phyloP scores from a whole-genome alignment of 2,113 vertebrate genomes.

The Gallinago jamesoni region DNA sequence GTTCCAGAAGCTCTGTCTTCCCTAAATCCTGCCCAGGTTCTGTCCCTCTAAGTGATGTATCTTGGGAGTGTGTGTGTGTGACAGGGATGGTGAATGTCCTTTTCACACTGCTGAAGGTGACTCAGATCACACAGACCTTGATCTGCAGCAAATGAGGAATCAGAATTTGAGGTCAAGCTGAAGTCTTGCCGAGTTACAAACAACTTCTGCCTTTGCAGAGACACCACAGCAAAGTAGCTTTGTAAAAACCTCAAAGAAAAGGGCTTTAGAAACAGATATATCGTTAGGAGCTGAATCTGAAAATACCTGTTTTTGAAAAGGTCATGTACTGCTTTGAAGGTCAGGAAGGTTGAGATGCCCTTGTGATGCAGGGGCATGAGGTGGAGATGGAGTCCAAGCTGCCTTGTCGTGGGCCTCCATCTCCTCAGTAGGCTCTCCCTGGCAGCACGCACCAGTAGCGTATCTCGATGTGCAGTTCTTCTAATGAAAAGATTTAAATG shows the following conservation, averaged over 20 bases:
- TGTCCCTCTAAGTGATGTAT: neutral
- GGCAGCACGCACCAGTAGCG: fast-evolving
- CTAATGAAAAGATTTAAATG: neutral
- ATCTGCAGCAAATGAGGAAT: neutral
- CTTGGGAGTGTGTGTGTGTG: neutral
- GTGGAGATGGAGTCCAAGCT: neutral
- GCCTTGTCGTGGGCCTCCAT: neutral
- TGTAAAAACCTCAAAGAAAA: neutral
- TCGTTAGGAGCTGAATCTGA: neutral
- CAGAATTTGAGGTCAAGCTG: neutral
- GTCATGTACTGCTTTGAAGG: neutral
- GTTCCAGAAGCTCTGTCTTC: neutral
- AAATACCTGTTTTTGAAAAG: neutral
- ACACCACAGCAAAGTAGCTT: neutral
- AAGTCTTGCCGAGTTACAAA: neutral
- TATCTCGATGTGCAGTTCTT: neutral
- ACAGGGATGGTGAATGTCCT: neutral
- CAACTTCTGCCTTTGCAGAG: neutral
- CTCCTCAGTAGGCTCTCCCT: neutral
- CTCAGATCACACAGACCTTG: neutral
- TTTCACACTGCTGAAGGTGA: neutral
- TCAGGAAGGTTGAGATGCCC: neutral
- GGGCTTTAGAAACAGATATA: neutral
- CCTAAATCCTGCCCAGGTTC: neutral
- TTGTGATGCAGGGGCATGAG: fast-evolving